phyloP scores from a whole-genome alignment of 2,797 vertebrate species.

The Scarus forsteni region DNA sequence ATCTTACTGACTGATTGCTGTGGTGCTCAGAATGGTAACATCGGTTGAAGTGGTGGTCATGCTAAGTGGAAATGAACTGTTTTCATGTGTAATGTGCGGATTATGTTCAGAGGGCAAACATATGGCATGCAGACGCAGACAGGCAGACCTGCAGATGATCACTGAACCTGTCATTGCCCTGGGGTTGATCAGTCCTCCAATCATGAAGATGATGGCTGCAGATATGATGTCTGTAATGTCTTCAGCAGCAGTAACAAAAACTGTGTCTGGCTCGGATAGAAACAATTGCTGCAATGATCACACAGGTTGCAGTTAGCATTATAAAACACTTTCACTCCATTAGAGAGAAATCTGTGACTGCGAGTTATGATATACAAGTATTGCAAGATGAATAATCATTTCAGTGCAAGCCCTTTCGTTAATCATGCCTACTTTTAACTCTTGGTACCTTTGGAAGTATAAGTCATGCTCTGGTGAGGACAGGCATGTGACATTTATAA shows the following conservation, averaged over 20 bases:
- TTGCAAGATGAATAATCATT: neutral
- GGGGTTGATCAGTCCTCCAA: constrained; percentile 34
- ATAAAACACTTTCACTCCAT: constrained; percentile 9
- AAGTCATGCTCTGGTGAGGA: too few relatives aligned
- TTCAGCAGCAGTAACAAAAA: constrained; percentile 21
- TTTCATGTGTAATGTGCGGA: constrained; percentile 62
- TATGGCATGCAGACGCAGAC: constrained; percentile 65
- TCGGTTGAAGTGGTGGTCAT: constrained; percentile 38
- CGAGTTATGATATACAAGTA: neutral
- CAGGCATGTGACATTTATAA: too few relatives aligned
- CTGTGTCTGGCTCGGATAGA: constrained; percentile 3
- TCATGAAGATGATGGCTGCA: constrained; percentile 32
- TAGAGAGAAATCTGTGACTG: constrained; percentile 1
- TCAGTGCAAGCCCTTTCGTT: neutral
- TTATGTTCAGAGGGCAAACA: constrained; percentile 76
- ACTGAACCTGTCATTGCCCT: constrained; percentile 18
- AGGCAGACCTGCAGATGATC: constrained; percentile 49
- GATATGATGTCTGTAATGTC: constrained; percentile 40
- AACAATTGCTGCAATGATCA: neutral
- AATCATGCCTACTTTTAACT: neutral
- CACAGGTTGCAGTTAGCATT: constrained; percentile 4
- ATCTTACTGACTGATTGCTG: constrained; percentile 23
- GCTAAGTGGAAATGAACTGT: constrained; percentile 61
- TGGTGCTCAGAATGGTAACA: constrained; percentile 31
- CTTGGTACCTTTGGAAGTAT: too few relatives aligned